phyloP scores from a whole-genome alignment of 2,113 vertebrate species.

The Xenopus tropicalis region DNA sequence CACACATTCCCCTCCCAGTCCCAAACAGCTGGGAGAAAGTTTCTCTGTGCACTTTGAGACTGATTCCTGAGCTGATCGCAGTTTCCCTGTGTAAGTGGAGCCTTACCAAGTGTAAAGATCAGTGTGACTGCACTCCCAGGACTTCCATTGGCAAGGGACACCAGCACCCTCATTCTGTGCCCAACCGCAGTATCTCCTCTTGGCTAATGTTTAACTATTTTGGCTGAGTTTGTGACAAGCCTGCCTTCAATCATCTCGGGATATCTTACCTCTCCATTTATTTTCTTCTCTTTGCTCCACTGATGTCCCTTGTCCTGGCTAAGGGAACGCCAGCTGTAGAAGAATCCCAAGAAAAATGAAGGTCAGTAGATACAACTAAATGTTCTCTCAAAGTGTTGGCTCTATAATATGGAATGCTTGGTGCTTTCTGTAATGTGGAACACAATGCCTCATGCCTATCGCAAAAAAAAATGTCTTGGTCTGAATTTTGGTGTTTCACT shows the following conservation, averaged over 20 bases:
- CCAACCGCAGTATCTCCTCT: conserved; percentile 16
- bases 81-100: conserved; percentile 8
- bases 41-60: conserved; percentile 29
- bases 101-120: neutral
- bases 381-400: neutral
- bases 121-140: neutral
- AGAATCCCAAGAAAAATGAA: conserved; percentile 50
- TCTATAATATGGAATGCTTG: too few species aligned
- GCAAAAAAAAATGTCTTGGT: too few species aligned
- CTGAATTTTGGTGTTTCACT: too few species aligned
- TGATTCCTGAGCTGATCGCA: conserved; percentile 13
- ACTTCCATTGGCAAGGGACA: neutral
- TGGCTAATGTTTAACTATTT: conserved; percentile 59
- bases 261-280: conserved; percentile 14
- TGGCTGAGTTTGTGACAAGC: conserved; percentile 33
- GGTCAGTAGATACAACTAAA: conserved; percentile 47
- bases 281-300: conserved; percentile 9
- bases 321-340: neutral
- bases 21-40: conserved; percentile 33
- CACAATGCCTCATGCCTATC: too few species aligned
- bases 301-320: conserved; percentile 39
- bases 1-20: neutral
- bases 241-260: conserved; percentile 16
- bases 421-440: too few species aligned
- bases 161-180: neutral